Conservation (phyloP, 2,113 vertebrate species). For the Brevimyrus niger region DNA sequence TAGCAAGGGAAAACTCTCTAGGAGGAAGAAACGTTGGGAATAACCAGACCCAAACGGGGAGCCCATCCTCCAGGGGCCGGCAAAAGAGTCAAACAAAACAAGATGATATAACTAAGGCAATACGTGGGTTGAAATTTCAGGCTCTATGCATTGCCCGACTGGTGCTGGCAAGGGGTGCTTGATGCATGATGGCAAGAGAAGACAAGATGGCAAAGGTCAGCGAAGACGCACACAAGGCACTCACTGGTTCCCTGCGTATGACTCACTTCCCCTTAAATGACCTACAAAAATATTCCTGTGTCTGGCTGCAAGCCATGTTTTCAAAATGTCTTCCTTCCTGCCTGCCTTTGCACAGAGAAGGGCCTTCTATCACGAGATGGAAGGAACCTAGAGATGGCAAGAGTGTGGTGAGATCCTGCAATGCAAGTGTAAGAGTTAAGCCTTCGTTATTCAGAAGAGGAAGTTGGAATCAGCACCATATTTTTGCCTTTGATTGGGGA, state of each 20-base stretch:
- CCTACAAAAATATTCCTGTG: not conserved
- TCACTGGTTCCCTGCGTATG: not conserved
- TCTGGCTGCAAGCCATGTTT: not conserved
- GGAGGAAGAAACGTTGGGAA: too few relatives aligned
- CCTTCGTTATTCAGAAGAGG: not conserved
- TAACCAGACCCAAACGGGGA: too few relatives aligned
- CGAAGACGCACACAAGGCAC: not conserved
- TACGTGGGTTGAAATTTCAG: too few relatives aligned
- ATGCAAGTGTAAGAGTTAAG: not conserved
- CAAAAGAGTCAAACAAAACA: too few relatives aligned
- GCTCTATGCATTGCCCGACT: too few relatives aligned
- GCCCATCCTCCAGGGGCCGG: too few relatives aligned
- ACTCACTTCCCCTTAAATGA: not conserved
- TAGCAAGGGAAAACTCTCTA: too few relatives aligned
- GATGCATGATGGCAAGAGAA: too few relatives aligned
- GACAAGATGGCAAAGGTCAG: too few relatives aligned
- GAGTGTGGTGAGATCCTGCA: not conserved
- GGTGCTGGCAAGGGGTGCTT: too few relatives aligned
- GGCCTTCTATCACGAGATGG: not conserved
- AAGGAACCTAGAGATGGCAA: not conserved
- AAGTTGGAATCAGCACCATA: not conserved
- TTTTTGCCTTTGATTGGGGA: not conserved
- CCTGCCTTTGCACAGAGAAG: not conserved
- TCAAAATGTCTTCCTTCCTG: not conserved
- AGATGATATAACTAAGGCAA: too few relatives aligned